Conservation (phyloP, 2,888 invertebrate genomes). For the Lepidocyrtinus sp. region DNA sequence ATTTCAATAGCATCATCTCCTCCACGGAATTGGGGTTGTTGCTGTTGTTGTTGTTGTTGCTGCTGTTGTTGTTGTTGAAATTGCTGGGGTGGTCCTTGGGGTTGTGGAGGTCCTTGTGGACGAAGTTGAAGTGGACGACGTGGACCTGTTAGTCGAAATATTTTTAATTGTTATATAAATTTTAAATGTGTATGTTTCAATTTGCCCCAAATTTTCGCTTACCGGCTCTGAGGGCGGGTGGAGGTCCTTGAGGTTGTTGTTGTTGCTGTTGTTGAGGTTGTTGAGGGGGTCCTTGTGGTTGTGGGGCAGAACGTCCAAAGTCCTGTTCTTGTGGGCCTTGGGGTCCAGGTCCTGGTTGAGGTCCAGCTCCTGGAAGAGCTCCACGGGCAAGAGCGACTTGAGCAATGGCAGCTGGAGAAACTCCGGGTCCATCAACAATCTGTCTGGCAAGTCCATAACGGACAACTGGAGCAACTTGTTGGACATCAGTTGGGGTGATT, state of each 20-base stretch:
- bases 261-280: constrained; percentile 47
- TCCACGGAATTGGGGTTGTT: constrained; percentile 69
- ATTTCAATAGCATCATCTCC: constrained; percentile 38
- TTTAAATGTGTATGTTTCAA: neutral
- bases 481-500: constrained; percentile 71
- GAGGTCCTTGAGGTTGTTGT: constrained; percentile 38
- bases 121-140: constrained; percentile 58
- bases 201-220: neutral
- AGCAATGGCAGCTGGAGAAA: constrained; percentile 65
- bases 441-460: constrained; percentile 68
- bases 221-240: constrained; percentile 21
- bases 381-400: constrained; percentile 67
- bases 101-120: constrained; percentile 60
- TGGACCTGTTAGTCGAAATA: constrained; percentile 21
- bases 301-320: constrained; percentile 49
- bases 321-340: constrained; percentile 55
- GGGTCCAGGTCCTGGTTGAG: constrained; percentile 55
- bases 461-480: constrained; percentile 68
- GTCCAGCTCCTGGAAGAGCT: constrained; percentile 61
- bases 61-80: constrained; percentile 30
- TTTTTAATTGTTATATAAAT: constrained; percentile 16
- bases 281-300: constrained; percentile 57
- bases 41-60: constrained; percentile 38
- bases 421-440: constrained; percentile 67
- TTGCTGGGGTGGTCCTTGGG: constrained; percentile 25